Conservation (phyloP, 2,113 vertebrate species). For the Aegotheles bennettii region DNA sequence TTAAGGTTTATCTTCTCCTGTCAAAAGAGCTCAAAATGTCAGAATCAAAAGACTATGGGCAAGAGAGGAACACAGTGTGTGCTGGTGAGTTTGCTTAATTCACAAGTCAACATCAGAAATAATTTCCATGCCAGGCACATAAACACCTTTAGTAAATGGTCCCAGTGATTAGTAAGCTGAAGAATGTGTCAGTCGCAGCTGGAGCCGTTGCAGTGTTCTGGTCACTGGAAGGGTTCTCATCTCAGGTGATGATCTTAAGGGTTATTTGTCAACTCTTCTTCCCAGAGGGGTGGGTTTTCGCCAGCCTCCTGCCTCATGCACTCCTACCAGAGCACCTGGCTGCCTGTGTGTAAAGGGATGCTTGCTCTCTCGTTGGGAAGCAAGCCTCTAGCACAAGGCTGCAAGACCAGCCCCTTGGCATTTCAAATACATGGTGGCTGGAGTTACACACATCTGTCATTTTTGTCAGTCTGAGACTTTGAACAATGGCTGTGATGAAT, state of each 20-base stretch:
- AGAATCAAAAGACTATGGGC: background rate
- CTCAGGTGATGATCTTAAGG: background rate
- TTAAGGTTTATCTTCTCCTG: background rate
- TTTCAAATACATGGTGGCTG: background rate
- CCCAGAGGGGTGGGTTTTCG: background rate
- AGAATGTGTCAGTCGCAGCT: background rate
- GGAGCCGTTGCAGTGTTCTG: background rate
- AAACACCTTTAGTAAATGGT: background rate
- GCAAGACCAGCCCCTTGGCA: background rate
- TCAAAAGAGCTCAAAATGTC: slow-evolving; percentile 4
- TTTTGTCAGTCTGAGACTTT: background rate
- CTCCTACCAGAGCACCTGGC: background rate
- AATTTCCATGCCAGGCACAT: background rate
- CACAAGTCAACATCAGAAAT: background rate
- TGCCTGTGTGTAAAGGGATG: background rate
- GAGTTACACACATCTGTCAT: background rate
- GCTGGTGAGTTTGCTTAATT: background rate
- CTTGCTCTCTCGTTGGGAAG: background rate
- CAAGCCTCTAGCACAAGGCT: background rate
- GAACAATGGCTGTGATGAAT: background rate
- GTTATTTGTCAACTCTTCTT: background rate
- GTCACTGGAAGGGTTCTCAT: background rate
- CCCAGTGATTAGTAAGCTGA: background rate
- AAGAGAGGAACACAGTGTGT: background rate
- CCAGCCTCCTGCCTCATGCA: background rate